Evolutionary conservation across 2,888 invertebrate species (phyloP), one percentile per base, ranked within the genome.

Genomic region (Lottia scabra): DNA sequence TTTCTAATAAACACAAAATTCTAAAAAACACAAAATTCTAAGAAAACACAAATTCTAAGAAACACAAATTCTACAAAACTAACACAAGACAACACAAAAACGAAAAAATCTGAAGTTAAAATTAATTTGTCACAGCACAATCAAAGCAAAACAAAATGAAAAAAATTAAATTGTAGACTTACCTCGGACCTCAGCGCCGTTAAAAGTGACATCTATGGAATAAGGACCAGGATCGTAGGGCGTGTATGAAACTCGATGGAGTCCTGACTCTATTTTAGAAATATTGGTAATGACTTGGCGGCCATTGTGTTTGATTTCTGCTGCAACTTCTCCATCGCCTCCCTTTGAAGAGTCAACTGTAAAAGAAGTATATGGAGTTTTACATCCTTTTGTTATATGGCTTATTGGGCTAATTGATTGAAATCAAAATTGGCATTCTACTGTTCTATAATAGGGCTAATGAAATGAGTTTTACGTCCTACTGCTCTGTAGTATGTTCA

Each of bases 271-370:
- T 5, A 75, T 78, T 19, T 80, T 70, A 67, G 83, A 85, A 19
- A 96, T 93, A 85, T 95, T 94, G 4, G 96, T 93, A 0, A 96
- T 94, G 45, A 97, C 91, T 72, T 63, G 93, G 82, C 26, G 95
- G 91, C 74, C 96, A 93, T 74, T 94, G 93, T 97, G 95, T 76
- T 95, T 94, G 46, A 96, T 95, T 64, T 93, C 92, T 72, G 96
- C 95, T 86, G 97, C 97, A 65, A 98, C 89, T 84, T 97, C 96
- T 0, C 97, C 97, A 70, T 94, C 92, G 13, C 98, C 98, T n/a
- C 97, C 96, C 81, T 95, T 94, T 80, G 94, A 93, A 71, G 95
- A 94, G 86, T 95, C 94, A 79, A 98, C 96, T 94, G 79, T 10
- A 77, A 77, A 23, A 30, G 63, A 56, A 44, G 6, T 10, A 26